These are phyloP conservation scores for Ptychochromis oligacanthus DNA, from an alignment of 2,113 vertebrate species.

Conservation along the genomic window DNA sequence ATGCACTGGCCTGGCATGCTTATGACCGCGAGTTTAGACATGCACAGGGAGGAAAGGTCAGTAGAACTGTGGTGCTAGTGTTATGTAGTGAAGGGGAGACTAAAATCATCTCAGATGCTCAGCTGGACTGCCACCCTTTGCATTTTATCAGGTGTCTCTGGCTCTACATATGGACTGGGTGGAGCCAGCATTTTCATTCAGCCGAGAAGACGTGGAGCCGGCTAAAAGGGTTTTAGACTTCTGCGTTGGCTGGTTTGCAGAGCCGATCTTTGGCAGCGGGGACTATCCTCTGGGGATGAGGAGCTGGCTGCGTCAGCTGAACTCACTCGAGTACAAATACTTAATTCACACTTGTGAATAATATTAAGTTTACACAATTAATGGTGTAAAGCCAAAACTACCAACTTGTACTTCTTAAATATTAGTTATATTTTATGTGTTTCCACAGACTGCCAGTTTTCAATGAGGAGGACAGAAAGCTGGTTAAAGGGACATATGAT, in stretches of 20 bases:
- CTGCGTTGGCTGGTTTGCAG: conserved; percentile 90
- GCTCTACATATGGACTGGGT: conserved; percentile 93
- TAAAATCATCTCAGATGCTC: neutral
- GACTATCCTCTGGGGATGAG: conserved; percentile 92
- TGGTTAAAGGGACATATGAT: conserved; percentile 90
- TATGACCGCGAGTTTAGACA: conserved; percentile 88
- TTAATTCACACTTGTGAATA: neutral
- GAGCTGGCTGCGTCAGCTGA: conserved; percentile 86
- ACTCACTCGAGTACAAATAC: conserved; percentile 73
- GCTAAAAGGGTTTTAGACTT: conserved; percentile 90
- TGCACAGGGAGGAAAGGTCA: conserved; percentile 84
- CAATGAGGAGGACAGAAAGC: conserved; percentile 83
- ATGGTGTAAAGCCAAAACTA: neutral
- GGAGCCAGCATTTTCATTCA: conserved; percentile 92
- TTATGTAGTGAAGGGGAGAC: neutral
- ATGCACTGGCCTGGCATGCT: conserved; percentile 88
- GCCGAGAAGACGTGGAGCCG: conserved; percentile 85
- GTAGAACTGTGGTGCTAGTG: neutral
- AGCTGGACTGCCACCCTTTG: neutral
- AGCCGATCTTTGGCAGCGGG: conserved; percentile 92
- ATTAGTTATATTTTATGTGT: neutral
- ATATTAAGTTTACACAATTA: neutral
- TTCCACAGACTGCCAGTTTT: conserved; percentile 85
- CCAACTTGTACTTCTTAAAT: neutral
- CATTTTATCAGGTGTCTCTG: conserved; percentile 82